phyloP scores from a whole-genome alignment of 2,888 invertebrate species.

The Parasteatoda lunata region DNA sequence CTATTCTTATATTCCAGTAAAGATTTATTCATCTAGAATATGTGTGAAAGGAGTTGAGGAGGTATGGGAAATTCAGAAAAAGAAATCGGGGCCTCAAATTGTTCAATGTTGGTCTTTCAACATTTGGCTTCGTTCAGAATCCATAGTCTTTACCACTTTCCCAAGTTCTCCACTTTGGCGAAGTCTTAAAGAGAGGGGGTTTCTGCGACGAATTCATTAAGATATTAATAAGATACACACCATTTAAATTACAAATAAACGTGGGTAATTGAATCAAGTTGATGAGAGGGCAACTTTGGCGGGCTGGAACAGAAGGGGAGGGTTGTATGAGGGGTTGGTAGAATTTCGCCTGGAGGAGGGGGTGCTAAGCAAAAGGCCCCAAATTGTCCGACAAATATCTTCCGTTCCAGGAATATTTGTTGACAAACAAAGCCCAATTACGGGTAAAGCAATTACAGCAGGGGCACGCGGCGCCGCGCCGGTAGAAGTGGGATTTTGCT shows the following conservation, averaged over 20 bases:
- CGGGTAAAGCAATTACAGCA: slow-evolving; percentile 69
- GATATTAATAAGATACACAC: slow-evolving; percentile 70
- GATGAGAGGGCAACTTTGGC: slow-evolving; percentile 68
- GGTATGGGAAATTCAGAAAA: slow-evolving; percentile 13
- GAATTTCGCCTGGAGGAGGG: slow-evolving; percentile 52
- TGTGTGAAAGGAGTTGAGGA: slow-evolving; percentile 2
- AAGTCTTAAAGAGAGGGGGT: slow-evolving; percentile 6
- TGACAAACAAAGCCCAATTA: slow-evolving; percentile 70
- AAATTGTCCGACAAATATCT: slow-evolving; percentile 70
- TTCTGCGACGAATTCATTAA: slow-evolving; percentile 67
- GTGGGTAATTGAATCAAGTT: slow-evolving; percentile 67
- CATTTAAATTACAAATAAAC: slow-evolving; percentile 70
- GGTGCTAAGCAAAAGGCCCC: slow-evolving; percentile 53
- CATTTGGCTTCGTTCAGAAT: slow-evolving; percentile 43
- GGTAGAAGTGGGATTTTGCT: slow-evolving; percentile 59
- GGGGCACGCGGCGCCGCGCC: slow-evolving; percentile 65
- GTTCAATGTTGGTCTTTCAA: slow-evolving; percentile 66
- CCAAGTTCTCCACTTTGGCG: slow-evolving; percentile 18
- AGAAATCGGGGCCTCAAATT: slow-evolving; percentile 34
- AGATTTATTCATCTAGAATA: slow-evolving; percentile 41
- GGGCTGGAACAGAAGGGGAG: background rate
- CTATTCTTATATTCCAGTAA: slow-evolving; percentile 38
- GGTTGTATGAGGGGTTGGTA: slow-evolving; percentile 7
- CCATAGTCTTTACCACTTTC: background rate
- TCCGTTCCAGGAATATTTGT: slow-evolving; percentile 68